Evolutionary conservation across 2,797 vertebrate species (phyloP).

Genomic region (Cirrhinus mrigala): DNA sequence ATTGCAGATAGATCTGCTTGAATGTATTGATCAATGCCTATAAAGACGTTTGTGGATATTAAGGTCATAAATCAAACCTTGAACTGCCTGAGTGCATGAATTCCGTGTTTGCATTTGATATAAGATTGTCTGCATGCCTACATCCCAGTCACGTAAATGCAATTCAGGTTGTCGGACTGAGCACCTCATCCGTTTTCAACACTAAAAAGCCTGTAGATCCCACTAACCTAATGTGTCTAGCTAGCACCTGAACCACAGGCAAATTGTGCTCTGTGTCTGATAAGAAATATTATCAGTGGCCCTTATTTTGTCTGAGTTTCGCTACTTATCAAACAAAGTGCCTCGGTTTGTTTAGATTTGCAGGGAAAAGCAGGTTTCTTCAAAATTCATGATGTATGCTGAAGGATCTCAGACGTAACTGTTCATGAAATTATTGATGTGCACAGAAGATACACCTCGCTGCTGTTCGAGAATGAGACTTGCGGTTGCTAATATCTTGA

Average conservation of each 20-base stretch:
- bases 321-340: neutral
- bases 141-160: neutral
- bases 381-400: neutral
- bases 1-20: neutral
- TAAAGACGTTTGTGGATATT: neutral
- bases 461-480: slow-evolving; percentile 11
- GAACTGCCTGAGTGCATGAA: neutral
- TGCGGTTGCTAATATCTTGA: slow-evolving; percentile 49
- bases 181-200: neutral
- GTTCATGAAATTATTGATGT: neutral
- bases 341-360: neutral
- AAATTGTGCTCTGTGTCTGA: neutral
- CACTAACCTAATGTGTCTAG: neutral
- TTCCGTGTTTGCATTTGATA: slow-evolving; percentile 1
- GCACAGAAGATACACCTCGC: neutral
- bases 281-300: slow-evolving; percentile 8
- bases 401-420: neutral
- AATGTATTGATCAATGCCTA: slow-evolving; percentile 18
- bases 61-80: neutral
- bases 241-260: neutral
- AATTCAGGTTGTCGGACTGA: neutral
- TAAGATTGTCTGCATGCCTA: neutral
- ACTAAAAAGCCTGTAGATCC: neutral
- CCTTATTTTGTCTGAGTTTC: neutral
- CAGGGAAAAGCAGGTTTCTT: neutral